Conservation (phyloP, 2,888 invertebrate genomes). For the Volucella inflata region DNA sequence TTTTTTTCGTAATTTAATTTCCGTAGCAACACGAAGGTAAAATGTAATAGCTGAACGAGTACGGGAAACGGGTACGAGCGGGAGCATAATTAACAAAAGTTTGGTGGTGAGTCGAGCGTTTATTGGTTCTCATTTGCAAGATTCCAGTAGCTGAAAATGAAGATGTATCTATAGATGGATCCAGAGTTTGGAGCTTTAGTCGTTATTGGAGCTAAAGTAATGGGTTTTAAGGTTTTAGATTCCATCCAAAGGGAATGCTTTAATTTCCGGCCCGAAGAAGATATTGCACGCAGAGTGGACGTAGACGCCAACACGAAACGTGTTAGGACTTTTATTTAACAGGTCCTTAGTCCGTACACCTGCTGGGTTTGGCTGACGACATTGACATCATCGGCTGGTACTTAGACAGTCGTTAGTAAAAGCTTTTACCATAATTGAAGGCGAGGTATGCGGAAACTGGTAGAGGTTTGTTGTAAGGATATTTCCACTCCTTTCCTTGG, state of each 20-base stretch:
- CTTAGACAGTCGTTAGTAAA: constrained; percentile 10
- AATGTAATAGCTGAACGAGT: constrained; percentile 49
- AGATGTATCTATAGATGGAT: too few species aligned
- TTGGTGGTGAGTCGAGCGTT: constrained; percentile 39
- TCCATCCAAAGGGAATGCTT: too few species aligned
- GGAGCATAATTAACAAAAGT: constrained; percentile 47
- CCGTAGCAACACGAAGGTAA: constrained; percentile 47
- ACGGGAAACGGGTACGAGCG: constrained; percentile 41
- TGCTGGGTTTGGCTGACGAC: constrained; percentile 4
- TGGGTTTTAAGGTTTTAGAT: too few species aligned
- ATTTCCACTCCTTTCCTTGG: neutral
- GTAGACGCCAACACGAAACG: too few species aligned
- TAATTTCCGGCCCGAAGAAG: too few species aligned
- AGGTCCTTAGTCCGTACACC: neutral
- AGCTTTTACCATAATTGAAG: constrained; percentile 37
- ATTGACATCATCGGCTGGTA: constrained; percentile 3
- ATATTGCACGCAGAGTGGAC: too few species aligned
- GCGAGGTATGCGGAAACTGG: neutral
- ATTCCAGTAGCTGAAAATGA: neutral
- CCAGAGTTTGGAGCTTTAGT: too few species aligned
- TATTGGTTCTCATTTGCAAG: constrained; percentile 26
- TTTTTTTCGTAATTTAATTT: constrained; percentile 60
- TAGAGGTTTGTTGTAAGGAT: too few species aligned
- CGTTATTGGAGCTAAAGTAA: too few species aligned
- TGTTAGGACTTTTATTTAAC: constrained; percentile 2